Evolutionary conservation across 2,113 vertebrate genomes (phyloP).

Genomic region (Egretta garzetta): DNA sequence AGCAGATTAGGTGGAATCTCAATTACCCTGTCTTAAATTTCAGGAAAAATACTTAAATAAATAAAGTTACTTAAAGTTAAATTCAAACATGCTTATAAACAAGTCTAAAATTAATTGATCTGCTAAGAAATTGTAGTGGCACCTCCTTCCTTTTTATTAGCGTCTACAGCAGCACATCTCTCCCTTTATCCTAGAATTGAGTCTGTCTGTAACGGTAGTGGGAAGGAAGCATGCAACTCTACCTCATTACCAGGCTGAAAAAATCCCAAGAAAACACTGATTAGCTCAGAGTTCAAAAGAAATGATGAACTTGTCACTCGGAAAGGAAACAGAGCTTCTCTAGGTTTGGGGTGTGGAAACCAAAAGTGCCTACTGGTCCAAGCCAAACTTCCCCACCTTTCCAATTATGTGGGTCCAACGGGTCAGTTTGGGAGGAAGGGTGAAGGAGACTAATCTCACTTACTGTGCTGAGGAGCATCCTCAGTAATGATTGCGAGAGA

Average conservation of each 20-base stretch:
- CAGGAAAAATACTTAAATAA: not conserved
- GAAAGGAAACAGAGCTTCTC: not conserved
- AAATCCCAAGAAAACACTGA: not conserved
- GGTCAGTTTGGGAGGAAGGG: not conserved
- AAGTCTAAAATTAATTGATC: not conserved
- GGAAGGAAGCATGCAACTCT: not conserved
- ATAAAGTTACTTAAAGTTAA: not conserved
- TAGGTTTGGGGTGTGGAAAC: not conserved
- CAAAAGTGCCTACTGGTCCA: not conserved
- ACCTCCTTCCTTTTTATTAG: not conserved
- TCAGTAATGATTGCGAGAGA: not conserved
- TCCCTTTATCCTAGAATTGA: not conserved
- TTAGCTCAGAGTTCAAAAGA: not conserved
- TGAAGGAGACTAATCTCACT: not conserved
- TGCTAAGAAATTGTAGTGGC: not conserved
- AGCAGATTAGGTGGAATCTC: not conserved
- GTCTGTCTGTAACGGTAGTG: not conserved
- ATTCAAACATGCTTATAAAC: not conserved
- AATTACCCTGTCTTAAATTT: not conserved
- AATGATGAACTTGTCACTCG: not conserved
- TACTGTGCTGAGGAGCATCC: not conserved
- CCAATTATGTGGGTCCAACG: not conserved
- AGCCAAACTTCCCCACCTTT: not conserved
- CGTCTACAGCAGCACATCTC: not conserved
- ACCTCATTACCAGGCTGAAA: not conserved